These are phyloP conservation scores for Parnassius glacialis DNA, from an alignment of 2,888 invertebrate genomes.

Conservation along the genomic window DNA sequence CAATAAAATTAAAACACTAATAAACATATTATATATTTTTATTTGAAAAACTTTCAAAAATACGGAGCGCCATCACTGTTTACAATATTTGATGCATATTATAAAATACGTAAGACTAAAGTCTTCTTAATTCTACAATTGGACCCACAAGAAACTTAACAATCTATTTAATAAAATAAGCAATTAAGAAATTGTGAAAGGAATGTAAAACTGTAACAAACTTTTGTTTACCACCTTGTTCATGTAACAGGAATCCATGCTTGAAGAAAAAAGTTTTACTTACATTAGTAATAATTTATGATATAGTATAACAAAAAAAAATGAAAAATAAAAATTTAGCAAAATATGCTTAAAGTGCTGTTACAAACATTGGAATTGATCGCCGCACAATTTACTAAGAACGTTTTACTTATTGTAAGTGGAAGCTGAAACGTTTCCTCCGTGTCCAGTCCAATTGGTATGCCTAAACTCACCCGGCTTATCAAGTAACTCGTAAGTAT, in stretches of 20 bases:
- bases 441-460: slow-evolving; percentile 99
- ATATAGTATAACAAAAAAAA: neutral
- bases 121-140: neutral
- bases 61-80: neutral
- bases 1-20: neutral
- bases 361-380: neutral
- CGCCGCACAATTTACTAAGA: neutral
- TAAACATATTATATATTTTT: neutral
- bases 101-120: neutral
- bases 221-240: too few species aligned
- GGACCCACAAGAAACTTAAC: neutral
- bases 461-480: slow-evolving; percentile 95
- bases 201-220: too few species aligned
- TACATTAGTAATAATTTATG: too few species aligned
- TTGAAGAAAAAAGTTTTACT: too few species aligned
- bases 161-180: neutral
- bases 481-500: slow-evolving; percentile 95
- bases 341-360: neutral
- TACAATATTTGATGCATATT: neutral
- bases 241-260: too few species aligned
- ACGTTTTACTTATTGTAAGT: slow-evolving; percentile 83
- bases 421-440: slow-evolving; percentile 96
- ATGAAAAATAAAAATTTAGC: neutral
- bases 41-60: neutral
- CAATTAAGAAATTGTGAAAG: too few species aligned